These are phyloP conservation scores for Morpho achilles DNA, from an alignment of 2,888 invertebrate genomes.

Conservation along the genomic window DNA sequence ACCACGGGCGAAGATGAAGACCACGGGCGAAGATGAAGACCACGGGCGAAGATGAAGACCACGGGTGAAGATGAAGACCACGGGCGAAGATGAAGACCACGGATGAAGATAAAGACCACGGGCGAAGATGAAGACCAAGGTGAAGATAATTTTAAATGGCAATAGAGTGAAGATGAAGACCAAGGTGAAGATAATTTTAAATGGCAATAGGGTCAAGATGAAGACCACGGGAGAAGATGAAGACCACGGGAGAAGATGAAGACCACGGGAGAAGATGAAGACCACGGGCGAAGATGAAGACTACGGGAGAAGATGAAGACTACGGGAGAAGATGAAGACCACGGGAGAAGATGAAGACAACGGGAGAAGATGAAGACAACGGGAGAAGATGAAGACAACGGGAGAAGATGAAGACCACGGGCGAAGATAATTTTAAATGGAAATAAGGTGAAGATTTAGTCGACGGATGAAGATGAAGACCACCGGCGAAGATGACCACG, in stretches of 20 bases:
- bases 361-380: constrained; percentile 9
- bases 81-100: not conserved
- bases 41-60: too few relatives aligned
- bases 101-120: too few relatives aligned
- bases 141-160: too few relatives aligned
- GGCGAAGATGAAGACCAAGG: too few relatives aligned
- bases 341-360: constrained; percentile 11
- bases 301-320: too few relatives aligned
- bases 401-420: not conserved
- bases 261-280: not conserved
- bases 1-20: constrained; percentile 3
- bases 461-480: not conserved
- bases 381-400: too few relatives aligned
- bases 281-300: too few relatives aligned
- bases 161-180: too few relatives aligned
- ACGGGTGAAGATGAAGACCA: not conserved
- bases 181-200: too few relatives aligned
- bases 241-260: not conserved
- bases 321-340: not conserved
- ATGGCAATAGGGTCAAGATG: too few relatives aligned
- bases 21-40: not conserved
- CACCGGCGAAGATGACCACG: not conserved
- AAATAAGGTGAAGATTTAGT: not conserved
- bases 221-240: not conserved
- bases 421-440: not conserved